Base-by-base conservation (phyloP, 2,797 vertebrate genomes). In the Scleropages formosus region DNA sequence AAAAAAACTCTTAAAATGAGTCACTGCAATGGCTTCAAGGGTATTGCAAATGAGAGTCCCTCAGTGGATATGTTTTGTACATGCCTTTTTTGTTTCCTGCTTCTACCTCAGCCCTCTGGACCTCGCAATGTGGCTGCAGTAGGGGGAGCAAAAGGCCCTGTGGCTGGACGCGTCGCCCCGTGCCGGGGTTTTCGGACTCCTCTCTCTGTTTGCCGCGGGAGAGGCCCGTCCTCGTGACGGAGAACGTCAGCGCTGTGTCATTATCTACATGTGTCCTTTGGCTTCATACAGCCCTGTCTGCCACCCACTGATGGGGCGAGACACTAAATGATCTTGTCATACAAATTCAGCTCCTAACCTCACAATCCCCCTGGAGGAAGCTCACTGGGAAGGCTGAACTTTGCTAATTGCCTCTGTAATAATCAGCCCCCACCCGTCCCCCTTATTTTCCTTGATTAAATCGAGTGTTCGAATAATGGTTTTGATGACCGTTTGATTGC, bases 401-500 rank as follows among this genome's bases (percentile, higher is more conserved):
- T 77, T 80, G 79, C 78, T 80, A 83, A 85, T 84, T 82, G 81
- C 76, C 80, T 83, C 77, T 77, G 68, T 79, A 79, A 78, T 82
- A 84, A 86, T 84, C 80, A 80, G 74, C 76, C 47, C 60, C 75
- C 68, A 69, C 66, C 58, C 73, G 46, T 60, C 62, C 56, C 64
- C 75, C 49, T 76, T 58, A 74, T 75, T 64, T 66, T 73, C 76
- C 81, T 78, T 72, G 63, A 81, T 83, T 84, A 79, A 80, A 73
- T 77, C 24, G 61, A 72, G 72, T 79, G 75, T 81, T 78, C 76
- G 79, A 82, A 74, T 82, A 84, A 82, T 82, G 82, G 75, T 77
- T 82, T 80, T 82, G 79, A 83, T 83, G 80, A 78, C 80, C 73
- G n/a, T 79, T 80, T 81, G 75, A 85, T 85, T 81, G 80, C 74